phyloP scores from a whole-genome alignment of 2,113 vertebrate species.

The Merops nubicus region DNA sequence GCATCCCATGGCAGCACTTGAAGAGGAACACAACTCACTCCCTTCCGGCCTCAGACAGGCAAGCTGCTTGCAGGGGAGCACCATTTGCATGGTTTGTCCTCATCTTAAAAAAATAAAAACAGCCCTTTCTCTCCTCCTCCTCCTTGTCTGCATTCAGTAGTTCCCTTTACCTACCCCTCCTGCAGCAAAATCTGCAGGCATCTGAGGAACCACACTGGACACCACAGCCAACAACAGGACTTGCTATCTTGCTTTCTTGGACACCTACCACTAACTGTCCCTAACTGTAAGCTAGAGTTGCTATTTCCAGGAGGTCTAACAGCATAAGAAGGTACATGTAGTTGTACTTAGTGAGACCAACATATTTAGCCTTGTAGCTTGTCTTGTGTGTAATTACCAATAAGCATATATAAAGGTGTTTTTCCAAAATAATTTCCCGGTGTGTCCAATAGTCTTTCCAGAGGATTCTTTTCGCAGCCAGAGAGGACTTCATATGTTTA shows the following conservation, averaged over 20 bases:
- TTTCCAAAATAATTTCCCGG: not conserved
- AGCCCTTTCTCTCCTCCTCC: not conserved
- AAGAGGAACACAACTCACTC: not conserved
- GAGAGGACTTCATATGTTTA: not conserved
- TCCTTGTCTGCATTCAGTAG: not conserved
- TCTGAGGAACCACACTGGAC: not conserved
- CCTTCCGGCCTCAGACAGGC: not conserved
- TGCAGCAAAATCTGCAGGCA: not conserved
- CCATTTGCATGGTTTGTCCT: not conserved
- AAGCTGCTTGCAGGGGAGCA: not conserved
- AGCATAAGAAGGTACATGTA: not conserved
- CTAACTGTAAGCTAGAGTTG: not conserved
- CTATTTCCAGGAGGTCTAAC: not conserved
- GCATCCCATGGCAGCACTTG: not conserved
- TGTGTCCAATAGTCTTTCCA: not conserved
- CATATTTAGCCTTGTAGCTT: not conserved
- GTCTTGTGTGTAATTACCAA: not conserved
- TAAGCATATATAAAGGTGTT: not conserved
- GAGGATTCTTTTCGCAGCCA: not conserved
- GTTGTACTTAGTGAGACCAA: not conserved
- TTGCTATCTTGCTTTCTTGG: not conserved
- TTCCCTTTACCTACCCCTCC: not conserved
- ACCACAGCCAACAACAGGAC: not conserved
- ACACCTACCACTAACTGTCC: no score
- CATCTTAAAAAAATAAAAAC: not conserved